Evolutionary conservation across 2,113 vertebrate species (phyloP), one percentile per base, ranked within the genome.

Genomic region (Ammodramus savannarum): DNA sequence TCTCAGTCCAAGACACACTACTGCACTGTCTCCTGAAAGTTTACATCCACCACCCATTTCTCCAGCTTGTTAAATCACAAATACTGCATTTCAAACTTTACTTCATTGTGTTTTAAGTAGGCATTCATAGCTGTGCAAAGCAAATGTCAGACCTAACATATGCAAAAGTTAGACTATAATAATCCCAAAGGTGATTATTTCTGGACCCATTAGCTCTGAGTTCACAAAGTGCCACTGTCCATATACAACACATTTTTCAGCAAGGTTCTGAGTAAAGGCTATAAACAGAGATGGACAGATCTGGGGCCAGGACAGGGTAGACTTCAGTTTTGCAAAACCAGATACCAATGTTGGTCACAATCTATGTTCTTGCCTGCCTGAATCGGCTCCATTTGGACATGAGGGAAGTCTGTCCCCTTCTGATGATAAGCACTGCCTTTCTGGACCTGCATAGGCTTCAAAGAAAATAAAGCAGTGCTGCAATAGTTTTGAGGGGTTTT

Each of bases 171-270:
- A 80, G 34, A 69, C 82, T 59, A 31, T 18, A 69, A 32, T 95
- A 79, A 83, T 80, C 93, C 94, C 67, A 1, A 17, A 94, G 78
- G 55, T 91, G 51, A 94, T 89, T 94, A 85, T 88, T 91, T 87
- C 85, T 91, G 87, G 46, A 93, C 67, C 93, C 75, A 89, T 87
- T 89, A 94, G 71, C 72, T 79, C 74, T 0, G 13, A 65, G 78
- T 67, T 95, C 77, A 94, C 55, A 31, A 89, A 83, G 89, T 87
- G 46, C 59, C 68, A 84, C 72, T 89, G 73, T 86, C 83, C 83
- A 94, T 74, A 94, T 62, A 84, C 36, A 94, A 74, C 39, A 72
- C 31, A 92, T 94, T 91, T 95, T 95, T 93, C 82, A 96, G 71
- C 85, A 88, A 89, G 67, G 58, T 43, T 91, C 46, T 0, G 1